phyloP scores from a whole-genome alignment of 2,797 vertebrate species.

The Fringilla coelebs region DNA sequence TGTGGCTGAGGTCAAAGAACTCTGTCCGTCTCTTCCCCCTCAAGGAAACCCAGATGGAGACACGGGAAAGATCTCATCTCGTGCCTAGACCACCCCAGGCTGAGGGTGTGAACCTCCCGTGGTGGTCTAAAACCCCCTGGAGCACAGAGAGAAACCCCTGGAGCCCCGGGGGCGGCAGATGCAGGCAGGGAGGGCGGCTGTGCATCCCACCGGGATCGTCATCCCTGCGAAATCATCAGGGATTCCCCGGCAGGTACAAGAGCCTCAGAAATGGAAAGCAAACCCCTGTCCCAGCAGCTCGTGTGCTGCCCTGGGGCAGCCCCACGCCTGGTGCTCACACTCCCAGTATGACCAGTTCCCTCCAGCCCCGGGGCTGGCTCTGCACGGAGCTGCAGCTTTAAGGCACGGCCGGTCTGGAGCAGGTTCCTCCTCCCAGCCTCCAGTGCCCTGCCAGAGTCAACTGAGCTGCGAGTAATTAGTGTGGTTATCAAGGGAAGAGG shows the following conservation, averaged over 20 bases:
- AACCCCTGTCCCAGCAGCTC: not conserved
- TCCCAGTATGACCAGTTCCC: not conserved
- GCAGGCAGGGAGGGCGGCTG: not conserved
- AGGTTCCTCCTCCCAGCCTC: constrained; percentile 24
- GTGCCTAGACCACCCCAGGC: not conserved
- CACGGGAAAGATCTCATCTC: not conserved
- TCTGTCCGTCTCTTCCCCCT: not conserved
- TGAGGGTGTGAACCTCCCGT: not conserved
- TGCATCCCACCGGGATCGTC: not conserved
- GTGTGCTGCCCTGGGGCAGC: not conserved
- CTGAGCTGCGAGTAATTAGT: constrained; percentile 52
- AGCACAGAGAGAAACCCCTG: not conserved
- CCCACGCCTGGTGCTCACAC: accelerated
- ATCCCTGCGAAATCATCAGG: accelerated
- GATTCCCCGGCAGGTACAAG: not conserved
- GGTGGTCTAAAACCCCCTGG: not conserved
- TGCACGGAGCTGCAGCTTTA: not conserved
- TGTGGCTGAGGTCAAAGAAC: not conserved
- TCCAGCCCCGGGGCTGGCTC: accelerated
- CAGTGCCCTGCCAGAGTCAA: constrained; percentile 37
- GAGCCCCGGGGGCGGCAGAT: not conserved
- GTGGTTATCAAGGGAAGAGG: constrained; percentile 56
- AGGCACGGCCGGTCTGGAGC: not conserved
- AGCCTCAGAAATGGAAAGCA: not conserved
- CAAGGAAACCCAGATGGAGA: not conserved